These are phyloP conservation scores for Morpho helenor DNA, from an alignment of 2,888 invertebrate species.

Conservation along the genomic window DNA sequence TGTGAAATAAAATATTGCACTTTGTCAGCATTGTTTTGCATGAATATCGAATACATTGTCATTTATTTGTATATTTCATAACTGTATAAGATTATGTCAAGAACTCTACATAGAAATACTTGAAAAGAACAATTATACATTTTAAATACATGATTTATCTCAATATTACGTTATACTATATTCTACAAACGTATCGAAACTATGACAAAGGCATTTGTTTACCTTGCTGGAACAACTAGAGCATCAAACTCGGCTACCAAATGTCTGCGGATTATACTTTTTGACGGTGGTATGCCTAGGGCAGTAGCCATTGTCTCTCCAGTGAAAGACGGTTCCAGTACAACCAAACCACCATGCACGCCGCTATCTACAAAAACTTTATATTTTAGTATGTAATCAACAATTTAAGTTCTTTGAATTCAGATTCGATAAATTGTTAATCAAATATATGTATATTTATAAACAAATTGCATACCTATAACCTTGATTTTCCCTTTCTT, in stretches of 20 bases:
- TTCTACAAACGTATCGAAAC: not conserved
- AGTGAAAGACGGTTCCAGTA: slow-evolving; percentile 95
- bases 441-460: no score
- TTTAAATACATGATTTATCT: slow-evolving; percentile 1
- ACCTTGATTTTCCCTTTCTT: no score
- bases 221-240: slow-evolving; percentile 95
- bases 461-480: no score
- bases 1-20: slow-evolving; percentile 12
- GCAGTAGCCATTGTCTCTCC: slow-evolving; percentile 97
- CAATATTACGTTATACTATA: slow-evolving; percentile 1
- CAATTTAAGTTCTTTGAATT: no score
- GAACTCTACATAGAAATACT: not conserved
- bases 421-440: no score
- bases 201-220: slow-evolving; percentile 31
- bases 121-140: not conserved
- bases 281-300: slow-evolving; percentile 93
- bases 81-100: slow-evolving; percentile 1
- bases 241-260: slow-evolving; percentile 94
- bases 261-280: slow-evolving; percentile 95
- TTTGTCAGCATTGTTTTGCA: not conserved
- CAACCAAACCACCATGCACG: slow-evolving; percentile 95
- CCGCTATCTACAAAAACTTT: slow-evolving; percentile 86
- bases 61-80: slow-evolving; percentile 7
- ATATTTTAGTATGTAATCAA: no score
- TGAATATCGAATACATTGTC: slow-evolving; percentile 19